These are phyloP conservation scores for Silurus glanis DNA, from an alignment of 2,113 vertebrate genomes.

Conservation along the genomic window DNA sequence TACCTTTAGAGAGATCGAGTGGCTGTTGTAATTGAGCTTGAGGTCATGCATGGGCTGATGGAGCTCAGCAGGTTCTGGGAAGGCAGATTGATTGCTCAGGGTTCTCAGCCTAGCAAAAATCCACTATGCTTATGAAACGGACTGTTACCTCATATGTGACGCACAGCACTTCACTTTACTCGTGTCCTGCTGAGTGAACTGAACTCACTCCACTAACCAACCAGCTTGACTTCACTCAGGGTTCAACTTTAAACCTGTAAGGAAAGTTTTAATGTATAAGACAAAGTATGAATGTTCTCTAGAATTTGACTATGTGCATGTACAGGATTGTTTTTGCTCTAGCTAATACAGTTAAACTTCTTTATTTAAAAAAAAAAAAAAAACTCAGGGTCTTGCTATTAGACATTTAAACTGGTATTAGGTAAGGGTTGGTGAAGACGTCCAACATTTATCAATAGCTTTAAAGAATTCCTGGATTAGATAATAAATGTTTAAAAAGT, in stretches of 20 bases:
- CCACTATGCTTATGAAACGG: slow-evolving; percentile 12
- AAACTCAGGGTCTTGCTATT: not conserved
- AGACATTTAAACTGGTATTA: not conserved
- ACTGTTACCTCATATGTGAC: slow-evolving; percentile 28
- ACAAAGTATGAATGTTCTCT: not conserved
- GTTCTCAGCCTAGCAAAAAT: not conserved
- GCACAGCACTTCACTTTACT: slow-evolving; percentile 18
- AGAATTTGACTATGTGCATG: not conserved
- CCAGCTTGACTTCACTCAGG: not conserved
- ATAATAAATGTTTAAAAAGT: not conserved
- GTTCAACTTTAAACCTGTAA: not conserved
- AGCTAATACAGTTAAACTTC: not conserved
- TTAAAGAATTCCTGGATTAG: no score
- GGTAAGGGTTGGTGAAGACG: not conserved
- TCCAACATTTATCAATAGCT: no score
- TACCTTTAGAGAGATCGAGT: slow-evolving; percentile 29
- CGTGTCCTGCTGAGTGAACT: slow-evolving; percentile 23
- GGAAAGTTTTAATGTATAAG: not conserved
- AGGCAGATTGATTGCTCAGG: not conserved
- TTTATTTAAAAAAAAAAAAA: not conserved
- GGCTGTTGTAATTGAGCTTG: slow-evolving; percentile 21
- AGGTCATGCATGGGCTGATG: slow-evolving; percentile 1
- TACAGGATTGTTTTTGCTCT: not conserved
- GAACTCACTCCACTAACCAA: not conserved
- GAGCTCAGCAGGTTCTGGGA: slow-evolving; percentile 19